Evolutionary conservation across 2,113 vertebrate genomes (phyloP), one percentile per base, ranked within the genome.

Genomic region (Redunca redunca): DNA sequence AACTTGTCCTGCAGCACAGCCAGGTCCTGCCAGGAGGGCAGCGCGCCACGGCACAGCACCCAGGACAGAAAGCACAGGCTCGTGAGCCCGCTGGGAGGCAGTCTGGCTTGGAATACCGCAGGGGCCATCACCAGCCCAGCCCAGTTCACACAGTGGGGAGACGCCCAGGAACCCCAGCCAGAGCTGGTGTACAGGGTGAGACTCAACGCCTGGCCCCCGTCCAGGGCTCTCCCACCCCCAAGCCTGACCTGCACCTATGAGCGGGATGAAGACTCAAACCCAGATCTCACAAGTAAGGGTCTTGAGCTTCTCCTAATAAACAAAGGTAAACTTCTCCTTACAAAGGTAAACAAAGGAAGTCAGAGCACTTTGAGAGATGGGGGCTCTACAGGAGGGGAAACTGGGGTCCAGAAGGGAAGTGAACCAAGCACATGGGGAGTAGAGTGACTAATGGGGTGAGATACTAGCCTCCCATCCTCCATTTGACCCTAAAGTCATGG

Each of bases 1-100:
- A 99, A 98, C 98, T 99, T 99, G 98, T 99, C 99, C 98, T 99
- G 99, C 96, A 99, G 99, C 98, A 99, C 97, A 0, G 99, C 99
- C 40, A 99, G 99, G 98, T 99, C 99, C 99, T 99, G 99, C 99
- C 99, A 99, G 98, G 99, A 99, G 99, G 99, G 99, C 94, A 28
- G 95, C 36, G 2, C 30, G 94, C 91, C 96, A 55, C 0, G 13
- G 95, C 96, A 96, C 97, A 92, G 98, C 52, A 28, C 0, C 97
- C 93, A 15, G 88, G 97, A 84, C 95, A 97, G 95, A 98, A 94
- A 98, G 78, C 98, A 98, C 15, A 90, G 94, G 88, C 46, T 71
- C 2, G 1, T 97, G 74, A 97, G 96, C 87, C 40, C 0, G 1
- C 19, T 0, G 9, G 78, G 57, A 28, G 5, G 23, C 19, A 50